Base-by-base conservation (phyloP, 2,797 vertebrate genomes). In the Tapirus indicus region DNA sequence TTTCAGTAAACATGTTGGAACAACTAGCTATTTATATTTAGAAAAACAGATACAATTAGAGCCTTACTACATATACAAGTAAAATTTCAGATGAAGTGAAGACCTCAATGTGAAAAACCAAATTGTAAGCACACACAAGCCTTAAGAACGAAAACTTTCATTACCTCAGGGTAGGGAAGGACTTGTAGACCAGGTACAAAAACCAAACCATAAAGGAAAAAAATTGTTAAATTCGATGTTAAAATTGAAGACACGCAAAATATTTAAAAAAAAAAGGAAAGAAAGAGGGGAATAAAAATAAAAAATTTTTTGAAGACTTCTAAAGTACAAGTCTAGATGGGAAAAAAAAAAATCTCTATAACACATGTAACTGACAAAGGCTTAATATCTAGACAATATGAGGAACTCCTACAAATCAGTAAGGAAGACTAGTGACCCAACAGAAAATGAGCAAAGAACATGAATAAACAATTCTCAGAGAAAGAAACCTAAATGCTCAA, bases 31-130 rank as follows among this genome's bases (percentile, higher is more conserved):
- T 64, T 38, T 80, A 14, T 71, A 78, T 32, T 32, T 52, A 78
- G 62, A 69, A 52, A 35, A 56, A 38, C 2, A 80, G 18, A 56
- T 27, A 92, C 6, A 87, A 71, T 83, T 56, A 90, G 71, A 83
- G 35, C 35, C 27, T 90, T 92, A 84, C 14, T 79, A 79, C 44
- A 88, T 62, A 84, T n/a, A 41, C 35, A 85, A 44, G 20, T 92
- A 85, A 54, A 54, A 85, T 66, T 62, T 66, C 47, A 29, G n/a
- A 54, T 78, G 58, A 44, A 47, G 0, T 47, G 29, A 93, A 56
- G 58, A 83, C 20, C n/a, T 88, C 20, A 54, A 56, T 64, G 16
- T 84, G 56, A 93, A 94, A 96, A 91, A 54, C 14, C 38, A 92
- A 95, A 60, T 0, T 88, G 9, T 74, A 91, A 88, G 23, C 16